These are phyloP conservation scores for Cephalotes varians DNA, from an alignment of 2,888 invertebrate species.

Conservation along the genomic window DNA sequence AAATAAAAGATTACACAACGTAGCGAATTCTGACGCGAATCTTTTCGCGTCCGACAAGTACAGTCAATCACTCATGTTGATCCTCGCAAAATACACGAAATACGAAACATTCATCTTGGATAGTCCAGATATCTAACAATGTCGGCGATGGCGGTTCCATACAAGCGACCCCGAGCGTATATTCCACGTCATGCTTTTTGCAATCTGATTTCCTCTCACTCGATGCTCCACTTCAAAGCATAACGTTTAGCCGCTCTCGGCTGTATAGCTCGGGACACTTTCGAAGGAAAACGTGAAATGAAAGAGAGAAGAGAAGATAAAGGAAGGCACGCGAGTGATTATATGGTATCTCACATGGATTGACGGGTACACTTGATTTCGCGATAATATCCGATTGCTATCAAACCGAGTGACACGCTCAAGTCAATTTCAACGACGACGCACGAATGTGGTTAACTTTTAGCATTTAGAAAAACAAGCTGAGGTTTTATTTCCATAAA, in stretches of 20 bases:
- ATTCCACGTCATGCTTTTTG: constrained; percentile 57
- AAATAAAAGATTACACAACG: neutral
- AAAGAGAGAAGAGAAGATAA: constrained; percentile 37
- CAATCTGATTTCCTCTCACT: constrained; percentile 66
- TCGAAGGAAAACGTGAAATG: constrained; percentile 54
- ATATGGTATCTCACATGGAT: neutral
- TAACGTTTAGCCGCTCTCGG: constrained; percentile 54
- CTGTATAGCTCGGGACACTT: constrained; percentile 30
- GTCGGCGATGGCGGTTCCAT: constrained; percentile 1
- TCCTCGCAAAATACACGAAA: neutral
- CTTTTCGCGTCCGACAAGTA: neutral
- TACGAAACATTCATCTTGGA: constrained; percentile 1
- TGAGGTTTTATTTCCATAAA: neutral
- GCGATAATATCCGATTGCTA: neutral
- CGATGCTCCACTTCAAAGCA: constrained; percentile 62
- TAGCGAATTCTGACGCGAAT: neutral
- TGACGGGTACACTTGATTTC: neutral
- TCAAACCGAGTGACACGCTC: neutral
- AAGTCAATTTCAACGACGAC: neutral
- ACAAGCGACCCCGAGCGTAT: constrained; percentile 36
- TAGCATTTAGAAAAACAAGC: neutral
- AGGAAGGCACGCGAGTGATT: constrained; percentile 6
- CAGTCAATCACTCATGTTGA: neutral
- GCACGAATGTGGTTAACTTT: neutral
- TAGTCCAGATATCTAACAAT: neutral